These are phyloP conservation scores for Congeria kusceri DNA, from an alignment of 2,888 invertebrate species.

Conservation along the genomic window DNA sequence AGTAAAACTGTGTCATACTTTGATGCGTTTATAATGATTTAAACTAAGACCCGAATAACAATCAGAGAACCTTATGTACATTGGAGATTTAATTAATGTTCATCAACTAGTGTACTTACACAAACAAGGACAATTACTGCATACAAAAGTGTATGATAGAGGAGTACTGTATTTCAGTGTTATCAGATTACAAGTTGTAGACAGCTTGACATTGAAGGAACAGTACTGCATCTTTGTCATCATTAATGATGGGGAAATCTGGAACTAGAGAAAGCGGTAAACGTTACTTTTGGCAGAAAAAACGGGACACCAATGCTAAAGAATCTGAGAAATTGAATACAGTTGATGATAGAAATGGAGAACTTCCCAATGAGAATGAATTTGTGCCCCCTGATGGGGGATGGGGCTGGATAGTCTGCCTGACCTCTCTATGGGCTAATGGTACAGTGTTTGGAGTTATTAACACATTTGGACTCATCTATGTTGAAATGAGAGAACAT, in stretches of 20 bases:
- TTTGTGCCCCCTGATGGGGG: constrained; percentile 88
- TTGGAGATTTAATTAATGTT: too few relatives aligned
- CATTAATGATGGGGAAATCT: constrained; percentile 47
- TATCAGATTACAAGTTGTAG: too few relatives aligned
- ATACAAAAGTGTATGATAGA: too few relatives aligned
- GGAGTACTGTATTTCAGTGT: too few relatives aligned
- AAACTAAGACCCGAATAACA: too few relatives aligned
- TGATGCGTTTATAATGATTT: too few relatives aligned
- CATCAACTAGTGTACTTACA: too few relatives aligned
- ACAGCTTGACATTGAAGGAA: too few relatives aligned
- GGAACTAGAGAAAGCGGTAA: constrained; percentile 30
- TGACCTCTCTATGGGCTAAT: constrained; percentile 95
- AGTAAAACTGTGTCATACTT: too few relatives aligned
- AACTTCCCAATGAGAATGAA: constrained; percentile 18
- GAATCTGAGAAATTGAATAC: constrained; percentile 7
- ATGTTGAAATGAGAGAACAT: constrained; percentile 88
- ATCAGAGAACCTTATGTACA: too few relatives aligned
- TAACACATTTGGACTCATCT: constrained; percentile 94
- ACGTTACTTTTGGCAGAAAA: constrained; percentile 39
- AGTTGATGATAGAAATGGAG: constrained; percentile 39
- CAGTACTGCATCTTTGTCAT: too few relatives aligned
- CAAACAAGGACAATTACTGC: too few relatives aligned
- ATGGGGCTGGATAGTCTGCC: constrained; percentile 92
- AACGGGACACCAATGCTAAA: not conserved
- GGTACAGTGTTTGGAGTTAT: constrained; percentile 96